These are phyloP conservation scores for Panorpa germanica DNA, from an alignment of 2,888 invertebrate species.

Conservation along the genomic window DNA sequence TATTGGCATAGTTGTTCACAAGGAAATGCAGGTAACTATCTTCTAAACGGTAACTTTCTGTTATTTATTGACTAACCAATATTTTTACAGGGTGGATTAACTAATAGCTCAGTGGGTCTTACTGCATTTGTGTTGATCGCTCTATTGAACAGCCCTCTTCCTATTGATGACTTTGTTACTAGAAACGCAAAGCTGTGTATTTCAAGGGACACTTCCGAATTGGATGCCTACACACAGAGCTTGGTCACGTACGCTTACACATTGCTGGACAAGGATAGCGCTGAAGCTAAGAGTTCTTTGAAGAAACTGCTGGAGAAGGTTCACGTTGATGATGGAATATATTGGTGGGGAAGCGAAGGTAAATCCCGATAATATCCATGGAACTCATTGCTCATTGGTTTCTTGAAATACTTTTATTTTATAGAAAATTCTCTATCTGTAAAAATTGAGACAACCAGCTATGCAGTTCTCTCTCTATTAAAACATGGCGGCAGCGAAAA, in stretches of 20 bases:
- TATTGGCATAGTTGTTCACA: slow-evolving; percentile 32
- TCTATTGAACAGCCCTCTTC: slow-evolving; percentile 35
- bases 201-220: too few species aligned
- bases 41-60: too few species aligned
- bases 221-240: too few species aligned
- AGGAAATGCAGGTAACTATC: slow-evolving; percentile 23
- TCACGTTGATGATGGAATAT: too few species aligned
- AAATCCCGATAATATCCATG: too few species aligned
- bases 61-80: too few species aligned
- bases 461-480: slow-evolving; percentile 40
- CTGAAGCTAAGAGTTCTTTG: slow-evolving; percentile 28
- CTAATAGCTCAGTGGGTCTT: slow-evolving; percentile 35
- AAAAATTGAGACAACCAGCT: slow-evolving; percentile 49
- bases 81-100: slow-evolving; percentile 38
- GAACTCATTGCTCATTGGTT: too few species aligned
- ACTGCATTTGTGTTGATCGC: slow-evolving; percentile 51
- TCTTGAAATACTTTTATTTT: too few species aligned
- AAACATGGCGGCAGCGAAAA: slow-evolving; percentile 29
- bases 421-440: too few species aligned
- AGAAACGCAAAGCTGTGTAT: slow-evolving; percentile 40
- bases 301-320: slow-evolving; percentile 14
- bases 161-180: slow-evolving; percentile 27
- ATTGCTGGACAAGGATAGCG: slow-evolving; percentile 14
- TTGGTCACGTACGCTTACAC: too few species aligned
- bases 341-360: too few species aligned